Percentiles rank a stretch among this genome's conserved stretches.
Evolutionary conservation across 1,140 invertebrate species (phyloP).

Genomic region (Rhopalosiphum maidis): DNA sequence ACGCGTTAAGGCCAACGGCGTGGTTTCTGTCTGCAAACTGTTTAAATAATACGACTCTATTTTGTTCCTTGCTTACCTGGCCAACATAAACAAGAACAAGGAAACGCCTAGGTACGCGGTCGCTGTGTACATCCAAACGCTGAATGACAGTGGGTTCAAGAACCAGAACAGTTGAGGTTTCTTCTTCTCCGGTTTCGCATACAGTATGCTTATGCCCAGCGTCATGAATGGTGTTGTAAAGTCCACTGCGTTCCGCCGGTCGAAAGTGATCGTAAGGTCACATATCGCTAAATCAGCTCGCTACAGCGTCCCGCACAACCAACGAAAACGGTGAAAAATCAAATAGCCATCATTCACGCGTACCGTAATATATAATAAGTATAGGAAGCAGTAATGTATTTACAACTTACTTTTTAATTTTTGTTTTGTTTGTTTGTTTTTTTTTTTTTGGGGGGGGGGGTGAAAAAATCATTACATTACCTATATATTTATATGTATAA

Average conservation of each 20-base stretch:
- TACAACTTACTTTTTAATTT: no score
- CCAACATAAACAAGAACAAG: slow-evolving; percentile 89
- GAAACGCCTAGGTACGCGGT: slow-evolving; percentile 93
- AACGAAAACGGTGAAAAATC: slow-evolving; percentile 55
- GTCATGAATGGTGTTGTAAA: slow-evolving; percentile 93
- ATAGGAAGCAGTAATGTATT: no score
- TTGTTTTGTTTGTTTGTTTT: no score
- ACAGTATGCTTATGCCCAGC: slow-evolving; percentile 86
- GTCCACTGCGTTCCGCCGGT: slow-evolving; percentile 82
- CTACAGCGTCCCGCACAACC: slow-evolving; percentile 65
- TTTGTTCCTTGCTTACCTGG: slow-evolving; percentile 70
- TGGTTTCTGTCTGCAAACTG: not conserved
- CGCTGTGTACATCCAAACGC: slow-evolving; percentile 96
- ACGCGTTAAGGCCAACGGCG: slow-evolving; percentile 39
- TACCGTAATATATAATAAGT: no score
- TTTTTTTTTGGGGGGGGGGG: no score
- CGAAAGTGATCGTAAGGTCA: slow-evolving; percentile 90
- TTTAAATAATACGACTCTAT: not conserved
- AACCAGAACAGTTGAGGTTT: slow-evolving; percentile 92
- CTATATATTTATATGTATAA: no score
- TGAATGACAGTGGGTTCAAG: slow-evolving; percentile 88
- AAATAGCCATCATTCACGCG: not conserved
- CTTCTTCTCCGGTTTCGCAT: slow-evolving; percentile 88
- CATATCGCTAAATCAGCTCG: slow-evolving; percentile 91
- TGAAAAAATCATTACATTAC: no score